Evolutionary conservation across 2,888 invertebrate genomes (phyloP), one percentile per base, ranked within the genome.

Genomic region (Coelinius sp.): DNA sequence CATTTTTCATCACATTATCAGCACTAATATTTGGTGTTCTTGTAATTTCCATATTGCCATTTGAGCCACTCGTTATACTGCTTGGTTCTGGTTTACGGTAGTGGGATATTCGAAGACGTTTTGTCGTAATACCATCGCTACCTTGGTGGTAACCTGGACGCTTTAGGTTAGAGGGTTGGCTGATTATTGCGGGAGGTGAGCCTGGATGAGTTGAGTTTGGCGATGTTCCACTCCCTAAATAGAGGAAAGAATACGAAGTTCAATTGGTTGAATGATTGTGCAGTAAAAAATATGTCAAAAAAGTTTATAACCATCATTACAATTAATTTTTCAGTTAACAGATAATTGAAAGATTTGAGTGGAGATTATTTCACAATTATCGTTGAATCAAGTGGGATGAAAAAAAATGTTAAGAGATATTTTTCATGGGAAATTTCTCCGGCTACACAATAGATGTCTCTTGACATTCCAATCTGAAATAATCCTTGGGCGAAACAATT

Each of bases 61-160:
- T 35, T 31, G 59, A 7, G 17, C 17, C 35, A 17, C 8, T 5
- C 1, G 59, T 7, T 1, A 2, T 17, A 27, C 31, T 59, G 2
- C 53, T 84, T 38, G 86, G 83, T 85, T 90, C 87, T 24, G 90
- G 91, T 82, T 93, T 93, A 80, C 91, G 92, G 86, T 93, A 95
- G 89, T 94, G 94, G 85, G 97, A 96, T 88, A 97, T 95, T 85
- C 97, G 93, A 86, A 92, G 94, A 88, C 94, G 94, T 89, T 97
- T 97, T 73, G 90, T 90, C 41, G 89, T 91, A 81, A 88, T 89
- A 79, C 90, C 91, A 84, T 91, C 89, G 82, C 88, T 88, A 83
- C 91, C 89, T 79, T 92, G 92, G 80, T 90, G 91, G 82, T 90
- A 91, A 49, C 91, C 91, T 67, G 93, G 92, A 85, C 92, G 90